Percentiles rank a stretch among this genome's conserved stretches.
Evolutionary conservation across 2,113 vertebrate genomes (phyloP).

Genomic region (pig (Sus scrofa)): DNA sequence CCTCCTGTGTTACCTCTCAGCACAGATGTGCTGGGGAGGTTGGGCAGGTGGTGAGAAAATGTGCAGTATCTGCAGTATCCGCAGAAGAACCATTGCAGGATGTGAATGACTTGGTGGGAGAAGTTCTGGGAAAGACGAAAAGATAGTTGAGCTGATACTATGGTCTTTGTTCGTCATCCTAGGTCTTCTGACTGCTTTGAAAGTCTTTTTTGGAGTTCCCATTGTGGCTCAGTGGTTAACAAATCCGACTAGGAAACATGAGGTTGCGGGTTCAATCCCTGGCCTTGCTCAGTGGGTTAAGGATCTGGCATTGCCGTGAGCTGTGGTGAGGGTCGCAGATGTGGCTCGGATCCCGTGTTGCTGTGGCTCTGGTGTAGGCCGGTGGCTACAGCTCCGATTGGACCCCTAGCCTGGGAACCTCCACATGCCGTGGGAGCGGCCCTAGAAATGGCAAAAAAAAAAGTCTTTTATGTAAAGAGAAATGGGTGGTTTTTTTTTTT

Average conservation of each 20-base stretch:
- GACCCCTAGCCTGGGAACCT: too few species aligned
- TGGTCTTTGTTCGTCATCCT: neutral
- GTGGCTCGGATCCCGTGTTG: too few species aligned
- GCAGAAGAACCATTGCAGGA: neutral
- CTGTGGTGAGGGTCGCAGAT: too few species aligned
- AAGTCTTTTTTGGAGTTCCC: conserved; percentile 19
- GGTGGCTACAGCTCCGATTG: too few species aligned
- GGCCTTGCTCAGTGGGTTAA: too few species aligned
- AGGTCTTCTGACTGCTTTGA: neutral
- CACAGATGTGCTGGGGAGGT: neutral
- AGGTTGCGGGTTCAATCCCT: too few species aligned
- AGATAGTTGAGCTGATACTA: neutral
- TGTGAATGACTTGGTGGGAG: neutral
- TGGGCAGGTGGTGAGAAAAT: neutral
- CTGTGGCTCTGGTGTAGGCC: too few species aligned
- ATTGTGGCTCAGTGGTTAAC: too few species aligned
- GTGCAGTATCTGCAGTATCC: neutral
- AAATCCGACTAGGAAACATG: too few species aligned
- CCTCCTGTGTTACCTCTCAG: neutral
- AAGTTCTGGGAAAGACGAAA: neutral
- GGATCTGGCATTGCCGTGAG: too few species aligned
- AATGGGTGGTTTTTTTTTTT: neutral
- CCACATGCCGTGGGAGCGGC: too few species aligned
- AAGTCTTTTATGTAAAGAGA: conserved; percentile 29
- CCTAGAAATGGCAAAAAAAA: too few species aligned